phyloP scores from a whole-genome alignment of 2,113 vertebrate genomes.

The Chaetodon auriga region DNA sequence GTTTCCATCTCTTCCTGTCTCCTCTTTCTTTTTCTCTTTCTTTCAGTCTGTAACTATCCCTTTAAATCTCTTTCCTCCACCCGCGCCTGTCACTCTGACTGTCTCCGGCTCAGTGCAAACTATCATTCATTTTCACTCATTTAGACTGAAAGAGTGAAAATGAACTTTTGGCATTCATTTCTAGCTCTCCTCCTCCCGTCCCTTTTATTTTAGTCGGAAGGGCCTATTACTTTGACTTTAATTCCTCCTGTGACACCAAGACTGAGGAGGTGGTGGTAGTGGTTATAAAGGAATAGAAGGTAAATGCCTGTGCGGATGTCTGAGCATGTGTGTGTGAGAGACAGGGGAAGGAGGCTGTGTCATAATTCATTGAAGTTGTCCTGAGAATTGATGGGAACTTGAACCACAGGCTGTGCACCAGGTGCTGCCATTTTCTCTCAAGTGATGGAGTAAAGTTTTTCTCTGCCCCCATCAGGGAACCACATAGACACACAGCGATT shows the following conservation, averaged over 20 bases:
- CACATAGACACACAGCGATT: constrained; percentile 1
- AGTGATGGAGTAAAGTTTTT: constrained; percentile 36
- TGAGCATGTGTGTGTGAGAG: neutral
- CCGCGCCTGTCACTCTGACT: constrained; percentile 35
- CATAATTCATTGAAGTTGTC: constrained; percentile 53
- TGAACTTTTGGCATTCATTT: constrained; percentile 42
- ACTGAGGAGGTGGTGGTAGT: constrained; percentile 13
- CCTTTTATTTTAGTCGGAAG: constrained; percentile 2
- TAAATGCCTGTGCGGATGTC: constrained; percentile 27
- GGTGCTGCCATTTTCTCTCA: constrained; percentile 51
- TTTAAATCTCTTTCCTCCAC: constrained; percentile 43
- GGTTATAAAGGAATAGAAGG: constrained; percentile 24
- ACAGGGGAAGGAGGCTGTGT: neutral
- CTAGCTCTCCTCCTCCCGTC: constrained; percentile 1
- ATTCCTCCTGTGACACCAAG: constrained; percentile 29
- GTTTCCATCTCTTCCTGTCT: constrained; percentile 53
- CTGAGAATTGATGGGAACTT: constrained; percentile 40
- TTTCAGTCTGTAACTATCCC: constrained; percentile 20
- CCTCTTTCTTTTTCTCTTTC: constrained; percentile 34
- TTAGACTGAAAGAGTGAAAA: constrained; percentile 25
- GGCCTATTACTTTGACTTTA: constrained; percentile 23
- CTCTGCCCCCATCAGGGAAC: constrained; percentile 10
- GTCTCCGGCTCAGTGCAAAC: constrained; percentile 32
- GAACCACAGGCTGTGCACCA: constrained; percentile 38
- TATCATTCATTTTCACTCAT: constrained; percentile 45